phyloP scores from a whole-genome alignment of 2,888 invertebrate species.

The Agonopterix heracliana region DNA sequence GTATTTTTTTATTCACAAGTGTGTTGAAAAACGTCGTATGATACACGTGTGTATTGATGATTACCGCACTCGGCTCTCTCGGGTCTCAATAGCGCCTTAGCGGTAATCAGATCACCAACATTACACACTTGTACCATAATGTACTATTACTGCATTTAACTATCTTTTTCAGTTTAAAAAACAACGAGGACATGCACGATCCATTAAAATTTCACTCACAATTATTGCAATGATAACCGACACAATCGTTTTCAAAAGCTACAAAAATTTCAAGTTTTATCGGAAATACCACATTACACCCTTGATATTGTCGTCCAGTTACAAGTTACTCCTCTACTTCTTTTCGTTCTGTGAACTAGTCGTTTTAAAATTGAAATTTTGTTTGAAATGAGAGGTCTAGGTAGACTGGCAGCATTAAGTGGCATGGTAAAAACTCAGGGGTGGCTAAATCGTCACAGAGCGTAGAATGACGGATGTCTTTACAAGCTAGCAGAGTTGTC shows the following conservation, averaged over 20 bases:
- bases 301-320: conserved; percentile 23
- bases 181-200: too few relatives aligned
- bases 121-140: too few relatives aligned
- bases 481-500: conserved; percentile 66
- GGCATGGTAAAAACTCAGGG: conserved; percentile 39
- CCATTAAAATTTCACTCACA: too few relatives aligned
- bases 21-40: too few relatives aligned
- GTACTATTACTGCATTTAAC: too few relatives aligned
- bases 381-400: conserved; percentile 5
- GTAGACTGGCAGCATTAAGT: conserved; percentile 31
- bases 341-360: neutral
- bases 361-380: neutral
- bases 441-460: conserved; percentile 47
- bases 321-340: conserved; percentile 16
- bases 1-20: too few relatives aligned
- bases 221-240: too few relatives aligned
- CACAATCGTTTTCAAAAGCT: neutral
- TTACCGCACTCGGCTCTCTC: too few relatives aligned
- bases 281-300: conserved; percentile 68
- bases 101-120: too few relatives aligned
- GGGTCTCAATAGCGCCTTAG: too few relatives aligned
- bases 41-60: too few relatives aligned
- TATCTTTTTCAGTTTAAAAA: too few relatives aligned
- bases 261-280: conserved; percentile 24
- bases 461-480: conserved; percentile 71